Evolutionary conservation across 2,113 vertebrate genomes (phyloP), one percentile per base, ranked within the genome.

Genomic region (Leiothrix lutea): DNA sequence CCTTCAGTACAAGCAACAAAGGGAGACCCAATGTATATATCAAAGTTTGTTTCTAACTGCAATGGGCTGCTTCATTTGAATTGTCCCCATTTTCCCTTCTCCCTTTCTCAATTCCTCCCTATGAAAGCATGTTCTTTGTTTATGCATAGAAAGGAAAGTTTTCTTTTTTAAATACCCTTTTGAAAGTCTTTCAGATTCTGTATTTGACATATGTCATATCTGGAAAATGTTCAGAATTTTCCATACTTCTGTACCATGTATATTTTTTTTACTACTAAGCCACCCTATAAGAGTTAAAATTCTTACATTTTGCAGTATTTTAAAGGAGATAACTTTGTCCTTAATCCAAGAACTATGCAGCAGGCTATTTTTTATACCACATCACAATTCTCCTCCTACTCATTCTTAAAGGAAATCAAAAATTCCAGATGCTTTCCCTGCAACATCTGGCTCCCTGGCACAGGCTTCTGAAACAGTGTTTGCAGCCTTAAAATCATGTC

Each of bases 341-440:
- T 96, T 95, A 96, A 42, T 64, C 48, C 75, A 87, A 95, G 88
- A 62, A 88, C 11, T 94, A 73, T 96, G 96, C 36, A 90, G 88
- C 90, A 79, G 64, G 45, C 82, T 84, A 45, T 92, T 96, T 97
- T 97, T 95, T 88, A 83, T 86, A 94, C 94, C 94, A 95, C 93
- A 96, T 97, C 78, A 93, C 80, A 95, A 94, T 96, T 96, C 94
- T 95, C 86, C 95, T 95, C 85, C 96, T 94, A 93, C 92, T 96
- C 62, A 8, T 86, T 60, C 47, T 97, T 94, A 95, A 93, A 84
- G 75, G 84, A 88, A 96, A 90, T 96, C 90, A 95, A 94, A 97
- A 96, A 88, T 80, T 84, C 92, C 93, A 92, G 86, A 90, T 80
- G 61, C 58, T 86, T 78, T 93, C 51, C 38, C 80, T 93, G 57